These are phyloP conservation scores for Manis crassicaudata DNA, from an alignment of 2,797 vertebrate genomes.

Conservation along the genomic window DNA sequence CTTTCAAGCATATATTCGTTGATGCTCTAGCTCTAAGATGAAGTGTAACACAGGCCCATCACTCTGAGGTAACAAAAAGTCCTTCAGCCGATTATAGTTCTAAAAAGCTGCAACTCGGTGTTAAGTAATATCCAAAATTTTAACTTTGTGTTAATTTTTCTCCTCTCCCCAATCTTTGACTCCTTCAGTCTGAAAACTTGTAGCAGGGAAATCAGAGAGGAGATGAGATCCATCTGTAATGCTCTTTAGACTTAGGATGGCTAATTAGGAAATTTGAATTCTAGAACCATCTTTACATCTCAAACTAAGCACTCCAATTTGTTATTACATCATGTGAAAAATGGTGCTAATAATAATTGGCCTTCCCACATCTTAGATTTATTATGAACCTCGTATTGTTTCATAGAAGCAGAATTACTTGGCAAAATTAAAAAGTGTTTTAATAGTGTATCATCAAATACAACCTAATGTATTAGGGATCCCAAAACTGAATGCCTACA, in stretches of 20 bases:
- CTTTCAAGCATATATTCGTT: background rate
- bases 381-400: background rate
- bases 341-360: background rate
- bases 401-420: conserved; percentile 24
- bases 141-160: conserved; percentile 1
- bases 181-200: background rate
- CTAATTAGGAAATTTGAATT: background rate
- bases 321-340: conserved; percentile 32
- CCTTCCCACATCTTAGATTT: conserved; percentile 6
- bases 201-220: background rate
- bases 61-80: conserved; percentile 1
- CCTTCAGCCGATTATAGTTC: background rate
- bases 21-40: background rate
- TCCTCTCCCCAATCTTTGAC: background rate
- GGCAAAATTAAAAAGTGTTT: background rate
- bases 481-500: background rate
- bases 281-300: background rate
- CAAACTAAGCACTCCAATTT: background rate
- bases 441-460: background rate
- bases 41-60: background rate
- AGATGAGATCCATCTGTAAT: background rate
- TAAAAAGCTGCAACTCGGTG: background rate
- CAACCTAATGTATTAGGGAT: background rate
- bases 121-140: conserved; percentile 29
- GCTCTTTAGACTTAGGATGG: background rate